Base-by-base conservation (phyloP, 53 echinoderm and acorn worm genomes). In the Luidia sarsii region DNA sequence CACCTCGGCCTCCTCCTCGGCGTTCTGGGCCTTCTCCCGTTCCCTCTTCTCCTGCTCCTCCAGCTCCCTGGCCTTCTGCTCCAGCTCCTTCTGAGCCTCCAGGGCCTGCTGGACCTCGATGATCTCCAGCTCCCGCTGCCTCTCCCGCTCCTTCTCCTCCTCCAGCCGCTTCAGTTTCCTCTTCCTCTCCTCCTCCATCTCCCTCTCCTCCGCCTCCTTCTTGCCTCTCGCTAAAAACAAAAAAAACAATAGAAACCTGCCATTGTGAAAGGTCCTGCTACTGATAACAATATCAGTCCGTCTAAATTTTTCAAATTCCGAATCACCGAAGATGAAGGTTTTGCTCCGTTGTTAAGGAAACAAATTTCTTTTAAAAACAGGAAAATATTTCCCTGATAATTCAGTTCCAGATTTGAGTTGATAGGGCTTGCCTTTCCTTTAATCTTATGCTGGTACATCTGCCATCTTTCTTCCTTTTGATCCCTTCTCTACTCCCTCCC, bases 41-140 rank as follows among this genome's bases (percentile, higher is more conserved):
- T 96, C 96, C n/a, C 69, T 82, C 65, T 87, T 86, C 82, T 96
- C 90, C 52, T 96, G 89, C 50, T 96, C 96, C 52, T 92, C 88
- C 21, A 96, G 68, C 16, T 90, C 92, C 34, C 81, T 87, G 25
- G 96, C 96, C 57, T 90, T 90, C 48, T 61, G 85, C 71, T 96
- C 90, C 67, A 96, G 62, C 55, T 92, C 96, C 39, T 93, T 72
- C 81, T 96, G 92, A 2, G 92, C 96, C 50, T 96, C 96, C 75
- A 96, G 70, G 49, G 96, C 96, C 53, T 96, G 92, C 71, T 96
- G 96, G 10, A 96, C 96, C 85, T 96, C 96, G 23, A 92, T 92
- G 81, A 96, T 96, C 86, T 96, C 96, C 41, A 96, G 87, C 50
- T 96, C 88, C 38, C 96, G 70, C 67, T 82, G 63, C 16, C 96